Evolutionary conservation across 2,113 vertebrate species (phyloP).

Genomic region (Pituophis catenifer): DNA sequence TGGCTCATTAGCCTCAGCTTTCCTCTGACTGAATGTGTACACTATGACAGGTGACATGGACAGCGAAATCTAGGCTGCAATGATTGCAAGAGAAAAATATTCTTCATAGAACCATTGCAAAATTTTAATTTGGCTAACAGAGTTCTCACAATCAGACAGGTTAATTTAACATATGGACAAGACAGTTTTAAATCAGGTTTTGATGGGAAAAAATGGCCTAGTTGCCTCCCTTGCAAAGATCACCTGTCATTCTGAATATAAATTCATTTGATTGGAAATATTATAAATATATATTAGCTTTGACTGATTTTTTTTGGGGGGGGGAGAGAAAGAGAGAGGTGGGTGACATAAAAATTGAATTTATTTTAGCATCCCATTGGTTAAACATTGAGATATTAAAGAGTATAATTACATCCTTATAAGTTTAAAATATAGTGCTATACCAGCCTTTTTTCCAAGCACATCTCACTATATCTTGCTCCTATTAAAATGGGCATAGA

Average conservation of each 20-base stretch:
- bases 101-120: constrained; percentile 18
- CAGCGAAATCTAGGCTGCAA: constrained; percentile 38
- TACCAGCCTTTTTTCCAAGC: not conserved
- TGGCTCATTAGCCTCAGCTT: constrained; percentile 51
- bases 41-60: constrained; percentile 41
- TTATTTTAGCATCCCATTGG: not conserved
- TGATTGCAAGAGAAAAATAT: constrained; percentile 47
- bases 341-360: not conserved
- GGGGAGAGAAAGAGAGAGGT: not conserved
- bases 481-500: not conserved
- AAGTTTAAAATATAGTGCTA: not conserved
- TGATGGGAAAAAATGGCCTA: constrained; percentile 13
- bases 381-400: not conserved
- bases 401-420: not conserved
- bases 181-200: constrained; percentile 28
- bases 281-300: constrained; percentile 4
- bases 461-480: not conserved
- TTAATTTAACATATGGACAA: constrained; percentile 40
- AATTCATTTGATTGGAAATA: constrained; percentile 17
- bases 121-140: constrained; percentile 55
- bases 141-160: constrained; percentile 39
- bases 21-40: constrained; percentile 30
- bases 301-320: not conserved
- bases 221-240: not conserved
- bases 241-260: not conserved